Evolutionary conservation across 2,113 vertebrate species (phyloP), one percentile per base, ranked within the genome.

Genomic region (Chrysochloris asiatica): DNA sequence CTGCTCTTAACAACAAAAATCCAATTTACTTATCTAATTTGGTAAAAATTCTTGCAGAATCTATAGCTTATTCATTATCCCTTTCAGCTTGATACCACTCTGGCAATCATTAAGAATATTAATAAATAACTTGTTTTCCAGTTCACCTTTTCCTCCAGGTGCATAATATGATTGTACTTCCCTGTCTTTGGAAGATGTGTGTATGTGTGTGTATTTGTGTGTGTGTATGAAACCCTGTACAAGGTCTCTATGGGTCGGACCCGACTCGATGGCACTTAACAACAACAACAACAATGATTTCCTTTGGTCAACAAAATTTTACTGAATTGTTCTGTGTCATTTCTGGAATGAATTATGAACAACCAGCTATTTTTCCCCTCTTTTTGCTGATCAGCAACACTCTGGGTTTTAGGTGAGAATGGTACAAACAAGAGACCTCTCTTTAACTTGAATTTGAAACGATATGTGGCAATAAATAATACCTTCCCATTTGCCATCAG

Each of bases 81-180:
- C 11, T 63, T 86, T 2, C 0, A 26, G 14, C 83, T 71, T 91
- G 13, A 63, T 80, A 14, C 0, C 36, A 81, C 50, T 81, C 5
- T 59, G 21, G 38, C 13, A 85, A 38, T 67, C 47, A 92, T 21
- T 76, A 73, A 9, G 33, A 73, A 82, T 88, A 73, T 45, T 89
- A 76, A 65, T 41, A 91, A 86, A 79, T 72, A 80, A n/a, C n/a
- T n/a, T n/a, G n/a, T n/a, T n/a, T 54, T 80, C 17, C 50, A 86
- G 2, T 86, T 83, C 16, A 38, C 76, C 24, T 90, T n/a, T 63
- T 84, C 47, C 41, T 88, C 26, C 8, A 56, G 7, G 6, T 10
- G 41, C 5, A 56, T 41, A 6, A 43, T 47, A 75, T 13, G 19
- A 67, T 85, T 41, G 12, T 0, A 50, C 1, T 86, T 79, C 43